A percentile compares a stretch with the other conserved stretches of the same genome.
These are phyloP conservation scores for Drosophila sordidula DNA, from an alignment of 2,888 invertebrate genomes.

Conservation along the genomic window DNA sequence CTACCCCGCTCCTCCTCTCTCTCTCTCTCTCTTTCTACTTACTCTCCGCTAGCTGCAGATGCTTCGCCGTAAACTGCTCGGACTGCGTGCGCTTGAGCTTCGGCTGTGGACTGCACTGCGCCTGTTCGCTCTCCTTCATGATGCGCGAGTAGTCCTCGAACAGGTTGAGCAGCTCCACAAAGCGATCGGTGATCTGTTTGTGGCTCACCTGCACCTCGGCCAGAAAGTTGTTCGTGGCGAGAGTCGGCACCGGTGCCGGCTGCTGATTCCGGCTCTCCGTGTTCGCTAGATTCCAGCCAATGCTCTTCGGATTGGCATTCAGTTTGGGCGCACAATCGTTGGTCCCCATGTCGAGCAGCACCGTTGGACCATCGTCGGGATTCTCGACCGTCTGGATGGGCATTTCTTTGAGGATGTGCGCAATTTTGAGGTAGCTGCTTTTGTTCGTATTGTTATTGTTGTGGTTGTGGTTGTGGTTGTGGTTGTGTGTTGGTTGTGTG, in stretches of 20 bases:
- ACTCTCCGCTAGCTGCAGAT: constrained; percentile 12
- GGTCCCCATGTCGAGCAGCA: constrained; percentile 1
- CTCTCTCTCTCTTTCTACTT: constrained; percentile 17
- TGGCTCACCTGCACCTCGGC: constrained; percentile 50
- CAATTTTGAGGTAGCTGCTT: background rate
- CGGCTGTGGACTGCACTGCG: constrained; percentile 2
- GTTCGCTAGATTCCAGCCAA: constrained; percentile 45
- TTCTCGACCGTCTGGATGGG: constrained; percentile 9
- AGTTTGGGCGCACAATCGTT: constrained; percentile 3
- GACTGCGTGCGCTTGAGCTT: constrained; percentile 51
- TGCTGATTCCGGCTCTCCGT: background rate
- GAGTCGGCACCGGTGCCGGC: background rate
- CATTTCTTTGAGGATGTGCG: constrained; percentile 32
- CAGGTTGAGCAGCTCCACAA: constrained; percentile 53
- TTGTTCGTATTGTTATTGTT: background rate
- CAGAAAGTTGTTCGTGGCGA: constrained; percentile 12
- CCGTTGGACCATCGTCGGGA: background rate
- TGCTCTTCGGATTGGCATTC: constrained; percentile 3
- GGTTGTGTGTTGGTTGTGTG: constrained; percentile 4
- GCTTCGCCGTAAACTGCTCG: constrained; percentile 29
- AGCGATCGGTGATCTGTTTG: constrained; percentile 56
- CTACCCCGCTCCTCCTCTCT: background rate
- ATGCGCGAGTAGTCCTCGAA: constrained; percentile 57
- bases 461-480: background rate
- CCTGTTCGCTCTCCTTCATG: constrained; percentile 31